A percentile compares a stretch with the other conserved stretches of the same genome.
phyloP scores from a whole-genome alignment of 2,888 invertebrate species.

The Acrobasis consociella region DNA sequence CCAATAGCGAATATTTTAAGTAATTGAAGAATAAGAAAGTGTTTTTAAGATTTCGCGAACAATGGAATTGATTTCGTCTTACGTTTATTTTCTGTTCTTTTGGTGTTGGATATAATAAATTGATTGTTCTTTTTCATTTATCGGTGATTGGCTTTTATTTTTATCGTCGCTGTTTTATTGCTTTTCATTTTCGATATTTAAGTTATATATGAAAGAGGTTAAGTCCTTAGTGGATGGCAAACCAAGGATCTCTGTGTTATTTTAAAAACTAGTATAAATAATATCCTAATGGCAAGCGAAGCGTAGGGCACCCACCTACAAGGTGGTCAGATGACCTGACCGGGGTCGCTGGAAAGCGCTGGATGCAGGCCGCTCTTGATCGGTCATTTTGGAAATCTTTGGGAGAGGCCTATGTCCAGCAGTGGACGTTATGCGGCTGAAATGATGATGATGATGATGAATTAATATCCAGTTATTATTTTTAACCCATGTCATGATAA shows the following conservation, averaged over 20 bases:
- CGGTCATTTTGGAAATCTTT: too few relatives aligned
- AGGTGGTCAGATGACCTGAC: too few relatives aligned
- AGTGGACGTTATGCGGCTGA: too few relatives aligned
- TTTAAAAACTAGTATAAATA: too few relatives aligned
- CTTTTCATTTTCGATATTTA: background rate
- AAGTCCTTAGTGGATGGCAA: background rate
- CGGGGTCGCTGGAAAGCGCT: too few relatives aligned
- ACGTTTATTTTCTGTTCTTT: constrained; percentile 30
- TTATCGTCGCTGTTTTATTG: constrained; percentile 26
- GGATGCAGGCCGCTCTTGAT: too few relatives aligned
- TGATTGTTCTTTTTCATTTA: constrained; percentile 38
- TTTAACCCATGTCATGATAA: too few relatives aligned
- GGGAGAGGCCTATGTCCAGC: too few relatives aligned
- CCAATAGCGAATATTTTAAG: constrained; percentile 73
- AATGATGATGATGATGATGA: too few relatives aligned
- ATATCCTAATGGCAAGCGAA: too few relatives aligned
- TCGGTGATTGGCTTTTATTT: constrained; percentile 37
- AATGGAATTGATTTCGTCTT: constrained; percentile 51
- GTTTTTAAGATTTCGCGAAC: constrained; percentile 68
- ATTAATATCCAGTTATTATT: too few relatives aligned
- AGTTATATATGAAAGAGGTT: background rate
- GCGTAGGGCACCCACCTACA: too few relatives aligned
- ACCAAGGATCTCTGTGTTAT: background rate
- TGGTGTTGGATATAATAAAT: constrained; percentile 38
- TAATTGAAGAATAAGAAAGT: constrained; percentile 77